phyloP scores from a whole-genome alignment of 2,113 vertebrate genomes.

The Phocoena phocoena region DNA sequence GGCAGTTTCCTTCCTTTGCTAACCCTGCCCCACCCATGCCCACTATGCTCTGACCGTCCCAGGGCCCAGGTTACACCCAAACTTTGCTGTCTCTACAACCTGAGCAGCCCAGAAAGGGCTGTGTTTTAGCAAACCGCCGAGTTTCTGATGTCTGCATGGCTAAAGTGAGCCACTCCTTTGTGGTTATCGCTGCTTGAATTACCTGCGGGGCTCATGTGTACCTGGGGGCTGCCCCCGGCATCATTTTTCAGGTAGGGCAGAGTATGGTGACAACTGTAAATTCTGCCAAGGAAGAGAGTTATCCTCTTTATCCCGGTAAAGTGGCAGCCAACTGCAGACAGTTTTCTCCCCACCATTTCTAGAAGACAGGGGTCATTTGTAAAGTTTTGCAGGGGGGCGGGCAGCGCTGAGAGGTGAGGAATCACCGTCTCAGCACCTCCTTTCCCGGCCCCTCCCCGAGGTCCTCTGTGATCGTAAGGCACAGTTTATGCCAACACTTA shows the following conservation, averaged over 20 bases:
- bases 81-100: background rate
- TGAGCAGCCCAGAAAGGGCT: background rate
- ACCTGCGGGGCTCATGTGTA: background rate
- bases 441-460: background rate
- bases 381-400: fast-evolving
- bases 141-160: fast-evolving
- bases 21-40: too few species aligned
- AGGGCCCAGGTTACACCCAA: background rate
- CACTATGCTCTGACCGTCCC: background rate
- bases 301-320: background rate
- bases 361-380: background rate
- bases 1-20: background rate
- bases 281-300: background rate
- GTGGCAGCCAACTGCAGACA: background rate
- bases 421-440: too few species aligned
- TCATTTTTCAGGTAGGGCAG: background rate
- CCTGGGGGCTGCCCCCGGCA: background rate
- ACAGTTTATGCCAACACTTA: background rate
- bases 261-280: background rate
- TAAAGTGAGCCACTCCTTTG: background rate
- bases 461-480: background rate
- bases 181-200: fast-evolving
- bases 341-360: background rate
- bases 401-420: fast-evolving
- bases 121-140: background rate